A percentile compares a stretch with the other conserved stretches of the same genome.
Evolutionary conservation across 1,140 invertebrate genomes (phyloP).

Genomic region (Polyergus mexicanus): DNA sequence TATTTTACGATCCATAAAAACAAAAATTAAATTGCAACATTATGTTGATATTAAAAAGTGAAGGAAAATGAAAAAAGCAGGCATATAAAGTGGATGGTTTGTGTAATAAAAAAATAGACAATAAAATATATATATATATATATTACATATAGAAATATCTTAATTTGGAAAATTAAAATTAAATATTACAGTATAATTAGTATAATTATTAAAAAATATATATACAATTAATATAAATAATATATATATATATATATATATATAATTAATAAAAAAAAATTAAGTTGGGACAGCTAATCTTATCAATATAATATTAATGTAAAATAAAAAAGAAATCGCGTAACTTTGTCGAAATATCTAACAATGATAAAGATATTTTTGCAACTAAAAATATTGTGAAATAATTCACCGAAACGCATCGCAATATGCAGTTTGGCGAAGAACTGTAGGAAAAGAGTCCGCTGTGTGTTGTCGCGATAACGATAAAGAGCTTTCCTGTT

Average conservation of each 20-base stretch:
- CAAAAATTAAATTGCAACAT: not conserved
- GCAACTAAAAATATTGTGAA: constrained; percentile 61
- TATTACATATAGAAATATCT: no score
- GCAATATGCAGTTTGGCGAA: constrained; percentile 55
- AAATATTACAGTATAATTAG: no score
- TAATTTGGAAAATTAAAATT: no score
- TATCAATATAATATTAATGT: not conserved
- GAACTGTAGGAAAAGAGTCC: constrained; percentile 65
- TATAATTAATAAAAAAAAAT: no score
- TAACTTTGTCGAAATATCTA: not conserved
- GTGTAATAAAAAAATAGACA: not conserved
- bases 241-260: no score
- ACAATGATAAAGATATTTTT: constrained; percentile 29
- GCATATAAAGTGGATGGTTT: not conserved
- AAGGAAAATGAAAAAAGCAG: not conserved
- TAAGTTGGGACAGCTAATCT: not conserved
- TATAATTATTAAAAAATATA: no score
- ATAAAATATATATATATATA: not conserved
- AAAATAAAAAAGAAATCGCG: constrained; percentile 8
- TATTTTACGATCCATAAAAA: not conserved
- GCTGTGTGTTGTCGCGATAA: constrained; percentile 55
- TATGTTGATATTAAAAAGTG: not conserved
- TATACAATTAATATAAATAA: no score
- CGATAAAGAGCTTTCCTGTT: constrained; percentile 74
- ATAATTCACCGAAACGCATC: constrained; percentile 54